Evolutionary conservation across 2,113 vertebrate genomes (phyloP).

Genomic region (Prunella fulvescens): DNA sequence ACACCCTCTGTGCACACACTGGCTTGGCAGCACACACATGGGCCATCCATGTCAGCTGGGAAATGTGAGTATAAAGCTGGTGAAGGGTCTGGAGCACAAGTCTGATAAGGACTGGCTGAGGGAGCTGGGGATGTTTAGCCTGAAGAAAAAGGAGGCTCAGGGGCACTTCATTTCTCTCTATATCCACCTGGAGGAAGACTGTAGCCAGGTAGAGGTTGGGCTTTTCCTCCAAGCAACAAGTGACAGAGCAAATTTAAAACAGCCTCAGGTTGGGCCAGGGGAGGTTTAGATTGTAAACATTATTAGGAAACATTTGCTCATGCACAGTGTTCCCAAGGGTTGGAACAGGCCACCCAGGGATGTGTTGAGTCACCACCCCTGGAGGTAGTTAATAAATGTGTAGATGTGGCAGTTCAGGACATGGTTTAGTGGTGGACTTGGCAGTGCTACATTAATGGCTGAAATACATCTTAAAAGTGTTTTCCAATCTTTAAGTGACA

Average conservation of each 20-base stretch:
- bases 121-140: background rate
- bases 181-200: background rate
- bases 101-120: background rate
- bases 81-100: background rate
- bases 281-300: background rate
- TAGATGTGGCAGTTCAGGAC: background rate
- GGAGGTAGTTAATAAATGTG: background rate
- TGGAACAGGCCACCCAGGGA: background rate
- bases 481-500: background rate
- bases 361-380: background rate
- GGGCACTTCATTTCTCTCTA: background rate
- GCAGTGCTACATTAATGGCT: background rate
- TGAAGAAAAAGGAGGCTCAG: background rate
- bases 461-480: background rate
- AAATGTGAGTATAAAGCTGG: background rate
- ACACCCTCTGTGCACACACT: background rate
- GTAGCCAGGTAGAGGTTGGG: background rate
- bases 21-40: background rate
- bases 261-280: background rate
- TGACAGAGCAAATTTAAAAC: background rate
- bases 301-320: background rate
- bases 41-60: accelerated
- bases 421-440: background rate
- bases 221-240: background rate
- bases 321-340: background rate